Base-by-base conservation (phyloP, 1,140 invertebrate species). In the Tetramorium alpestre region DNA sequence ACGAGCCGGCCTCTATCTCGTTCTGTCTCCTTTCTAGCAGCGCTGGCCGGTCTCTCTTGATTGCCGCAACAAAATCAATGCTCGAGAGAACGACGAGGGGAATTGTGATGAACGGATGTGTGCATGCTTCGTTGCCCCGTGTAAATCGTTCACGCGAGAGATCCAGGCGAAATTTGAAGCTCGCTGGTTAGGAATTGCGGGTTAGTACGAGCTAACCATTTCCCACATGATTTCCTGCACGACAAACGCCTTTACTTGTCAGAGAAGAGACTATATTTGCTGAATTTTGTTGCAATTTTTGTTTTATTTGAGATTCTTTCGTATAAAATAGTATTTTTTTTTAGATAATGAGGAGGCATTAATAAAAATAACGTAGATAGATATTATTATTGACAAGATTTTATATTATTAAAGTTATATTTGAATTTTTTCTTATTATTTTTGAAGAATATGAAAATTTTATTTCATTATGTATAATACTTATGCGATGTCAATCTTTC, bases 61-160 rank as follows among this genome's bases (percentile, higher is more conserved):
- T 87, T 85, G 87, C 54, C 80, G 60, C 64, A 65, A 75, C 62
- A 75, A 88, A 90, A 90, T 90, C 87, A 85, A 90, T 90, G 88
- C 86, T 44, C 28, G 54, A 47, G 75, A 70, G 76, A 65, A 56
- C 44, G 54, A 75, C 22, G 75, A 81, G 38, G 54, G 54, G 58
- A 25, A 73, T 54, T 64, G 81, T 64, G 67, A 84, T 56, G 72
- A 87, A 87, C 78, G 70, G 64, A 77, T 54, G 54, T 78, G 44
- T 76, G 75, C 49, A 77, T 72, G 85, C 85, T 87, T 84, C 87
- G 64, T 84, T 84, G 70, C 49, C 3, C 25, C 54, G 25, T 13
- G 54, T 70, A 86, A 81, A 69, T 67, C 41, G 76, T 41, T 86
- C 54, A n/a, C 54, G 25, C 44, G 41, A 81, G 54, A 77, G 28